Base-by-base conservation (phyloP, 2,113 vertebrate genomes). In the Pelusios castaneus region DNA sequence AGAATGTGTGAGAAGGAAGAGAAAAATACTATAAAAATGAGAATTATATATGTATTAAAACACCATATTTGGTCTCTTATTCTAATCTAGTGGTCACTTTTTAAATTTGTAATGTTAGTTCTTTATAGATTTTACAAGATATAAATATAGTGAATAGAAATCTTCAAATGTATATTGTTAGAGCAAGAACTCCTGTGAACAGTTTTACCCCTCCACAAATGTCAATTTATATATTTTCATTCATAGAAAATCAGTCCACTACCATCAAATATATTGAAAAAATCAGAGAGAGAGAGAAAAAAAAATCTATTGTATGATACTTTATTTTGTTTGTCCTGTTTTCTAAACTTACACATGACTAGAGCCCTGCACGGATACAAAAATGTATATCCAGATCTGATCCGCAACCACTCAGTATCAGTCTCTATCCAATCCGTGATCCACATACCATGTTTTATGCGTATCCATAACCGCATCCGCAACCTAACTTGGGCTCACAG, bases 211-310 rank as follows among this genome's bases (percentile, higher is more conserved):
- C 12, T 51, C 85, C 43, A 70, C 54, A 87, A 82, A 80, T n/a
- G 45, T 77, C 4, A 19, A 86, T 77, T 8, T 13, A 77, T 11
- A 43, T 1, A 4, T 51, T 88, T 80, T 90, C 13, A 51, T 75
- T n/a, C 41, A 56, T 5, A 84, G 67, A 93, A 93, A 90, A 86
- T 63, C 45, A 90, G 86, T 34, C 4, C 51, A 41, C 19, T 82
- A 76, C 0, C 1, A 67, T 52, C 38, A 58, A 82, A 67, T 83
- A 79, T 75, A 56, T 1, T 2, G n/a, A 88, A 54, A 29, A 6
- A 47, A 29, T 9, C 2, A 88, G 43, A 34, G 41, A 51, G 31
- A 21, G 56, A 58, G 58, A 63, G 34, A 0, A 0, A 84, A 51
- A 14, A 14, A 14, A 45, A 38, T 60, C 67, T 0, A 6, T 27